Conservation (phyloP, 2,888 invertebrate species). For the Drosophila paranaensis region DNA sequence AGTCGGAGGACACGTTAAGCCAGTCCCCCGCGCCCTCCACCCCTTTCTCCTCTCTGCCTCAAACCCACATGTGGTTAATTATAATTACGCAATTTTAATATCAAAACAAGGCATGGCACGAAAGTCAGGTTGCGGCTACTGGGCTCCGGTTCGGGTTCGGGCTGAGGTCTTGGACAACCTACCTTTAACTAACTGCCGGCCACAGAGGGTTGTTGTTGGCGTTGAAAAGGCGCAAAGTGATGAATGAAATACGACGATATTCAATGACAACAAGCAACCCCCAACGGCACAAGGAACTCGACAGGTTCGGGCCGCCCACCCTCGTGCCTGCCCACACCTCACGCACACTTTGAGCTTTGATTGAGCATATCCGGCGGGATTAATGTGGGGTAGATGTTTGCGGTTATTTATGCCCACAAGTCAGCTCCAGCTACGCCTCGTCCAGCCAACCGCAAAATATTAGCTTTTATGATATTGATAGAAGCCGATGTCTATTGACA, state of each 20-base stretch:
- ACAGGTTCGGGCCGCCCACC: slow-evolving; percentile 38
- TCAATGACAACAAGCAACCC: slow-evolving; percentile 64
- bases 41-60: slow-evolving; percentile 4
- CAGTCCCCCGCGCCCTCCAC: neutral
- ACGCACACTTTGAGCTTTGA: slow-evolving; percentile 81
- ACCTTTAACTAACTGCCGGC: slow-evolving; percentile 47
- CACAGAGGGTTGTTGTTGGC: slow-evolving; percentile 63
- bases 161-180: slow-evolving; percentile 21
- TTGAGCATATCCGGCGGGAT: slow-evolving; percentile 84
- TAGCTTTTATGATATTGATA: slow-evolving; percentile 83
- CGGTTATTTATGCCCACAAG: slow-evolving; percentile 61
- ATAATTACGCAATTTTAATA: slow-evolving; percentile 82
- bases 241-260: slow-evolving; percentile 82
- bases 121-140: slow-evolving; percentile 37
- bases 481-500: slow-evolving; percentile 83
- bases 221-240: slow-evolving; percentile 80
- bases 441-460: slow-evolving; percentile 82
- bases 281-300: slow-evolving; percentile 28
- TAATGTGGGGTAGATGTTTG: slow-evolving; percentile 72
- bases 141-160: slow-evolving; percentile 30
- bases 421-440: slow-evolving; percentile 46
- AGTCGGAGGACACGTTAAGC: slow-evolving; percentile 63
- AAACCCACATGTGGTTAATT: slow-evolving; percentile 82
- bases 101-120: slow-evolving; percentile 66
- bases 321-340: slow-evolving; percentile 53